Evolutionary conservation across 2,888 invertebrate genomes (phyloP).

Genomic region (Endotricha flammealis): DNA sequence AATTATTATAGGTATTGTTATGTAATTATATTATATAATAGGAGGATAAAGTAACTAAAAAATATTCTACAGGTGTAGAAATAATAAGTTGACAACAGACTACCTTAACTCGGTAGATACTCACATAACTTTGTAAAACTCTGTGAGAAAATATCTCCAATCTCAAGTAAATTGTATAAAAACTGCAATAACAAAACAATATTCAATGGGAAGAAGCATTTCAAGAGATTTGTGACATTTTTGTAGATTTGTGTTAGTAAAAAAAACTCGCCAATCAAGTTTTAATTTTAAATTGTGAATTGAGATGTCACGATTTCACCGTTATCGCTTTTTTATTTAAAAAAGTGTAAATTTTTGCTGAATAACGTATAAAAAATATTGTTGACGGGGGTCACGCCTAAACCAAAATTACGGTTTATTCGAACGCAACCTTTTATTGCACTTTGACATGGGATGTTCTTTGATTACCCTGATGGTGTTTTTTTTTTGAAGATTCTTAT

Average conservation of each 20-base stretch:
- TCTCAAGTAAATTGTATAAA: slow-evolving; percentile 38
- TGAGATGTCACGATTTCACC: slow-evolving; percentile 62
- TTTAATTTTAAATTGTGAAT: slow-evolving; percentile 67
- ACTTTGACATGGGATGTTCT: slow-evolving; percentile 70
- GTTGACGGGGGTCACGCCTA: slow-evolving; percentile 75
- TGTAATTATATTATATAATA: too few species aligned
- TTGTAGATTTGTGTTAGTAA: slow-evolving; percentile 35
- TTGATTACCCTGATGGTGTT: slow-evolving; percentile 59
- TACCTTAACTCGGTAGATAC: too few species aligned
- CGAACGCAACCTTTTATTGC: slow-evolving; percentile 67
- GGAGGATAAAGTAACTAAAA: too few species aligned
- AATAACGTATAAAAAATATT: slow-evolving; percentile 60
- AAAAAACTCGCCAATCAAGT: slow-evolving; percentile 73
- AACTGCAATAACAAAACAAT: slow-evolving; percentile 40
- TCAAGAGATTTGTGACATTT: slow-evolving; percentile 57
- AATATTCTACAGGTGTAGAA: background rate
- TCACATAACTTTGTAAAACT: slow-evolving; percentile 31
- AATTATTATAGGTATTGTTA: too few species aligned
- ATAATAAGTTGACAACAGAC: too few species aligned
- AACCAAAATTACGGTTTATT: slow-evolving; percentile 72
- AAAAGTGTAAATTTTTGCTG: slow-evolving; percentile 58
- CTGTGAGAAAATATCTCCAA: slow-evolving; percentile 58
- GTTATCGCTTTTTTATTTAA: slow-evolving; percentile 55
- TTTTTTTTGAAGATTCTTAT: slow-evolving; percentile 52
- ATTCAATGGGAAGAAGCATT: slow-evolving; percentile 48